phyloP scores from a whole-genome alignment of 2,113 vertebrate genomes.

The Pollimyrus isidori region DNA sequence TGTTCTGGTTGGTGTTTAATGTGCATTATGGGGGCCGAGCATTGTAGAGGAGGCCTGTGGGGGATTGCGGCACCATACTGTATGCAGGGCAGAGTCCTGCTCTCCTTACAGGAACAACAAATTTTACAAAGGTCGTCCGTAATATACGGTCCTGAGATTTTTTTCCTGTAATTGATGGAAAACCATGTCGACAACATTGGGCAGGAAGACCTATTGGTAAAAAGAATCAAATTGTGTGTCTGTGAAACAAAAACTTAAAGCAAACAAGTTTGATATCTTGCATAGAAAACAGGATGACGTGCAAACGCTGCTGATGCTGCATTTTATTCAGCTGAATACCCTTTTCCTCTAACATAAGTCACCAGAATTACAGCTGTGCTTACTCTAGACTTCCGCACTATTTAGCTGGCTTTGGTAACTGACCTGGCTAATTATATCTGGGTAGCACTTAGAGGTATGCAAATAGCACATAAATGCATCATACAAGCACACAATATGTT shows the following conservation, averaged over 20 bases:
- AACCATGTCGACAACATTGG: neutral
- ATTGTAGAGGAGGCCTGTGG: slow-evolving; percentile 24
- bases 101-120: neutral
- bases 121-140: neutral
- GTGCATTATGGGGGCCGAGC: slow-evolving; percentile 57
- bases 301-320: neutral
- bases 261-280: neutral
- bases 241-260: neutral
- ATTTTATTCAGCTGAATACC: neutral
- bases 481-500: neutral
- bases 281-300: neutral
- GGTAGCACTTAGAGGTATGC: neutral
- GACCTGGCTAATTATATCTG: neutral
- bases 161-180: neutral
- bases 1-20: slow-evolving; percentile 57
- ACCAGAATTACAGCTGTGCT: neutral
- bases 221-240: neutral
- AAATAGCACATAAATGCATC: neutral
- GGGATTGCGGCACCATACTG: neutral
- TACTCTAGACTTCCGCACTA: neutral
- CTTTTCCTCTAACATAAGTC: neutral
- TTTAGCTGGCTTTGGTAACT: neutral
- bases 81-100: neutral
- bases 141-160: neutral
- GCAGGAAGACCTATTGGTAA: neutral